Conservation (phyloP, 2,113 vertebrate genomes). For the Hyperoodon ampullatus region DNA sequence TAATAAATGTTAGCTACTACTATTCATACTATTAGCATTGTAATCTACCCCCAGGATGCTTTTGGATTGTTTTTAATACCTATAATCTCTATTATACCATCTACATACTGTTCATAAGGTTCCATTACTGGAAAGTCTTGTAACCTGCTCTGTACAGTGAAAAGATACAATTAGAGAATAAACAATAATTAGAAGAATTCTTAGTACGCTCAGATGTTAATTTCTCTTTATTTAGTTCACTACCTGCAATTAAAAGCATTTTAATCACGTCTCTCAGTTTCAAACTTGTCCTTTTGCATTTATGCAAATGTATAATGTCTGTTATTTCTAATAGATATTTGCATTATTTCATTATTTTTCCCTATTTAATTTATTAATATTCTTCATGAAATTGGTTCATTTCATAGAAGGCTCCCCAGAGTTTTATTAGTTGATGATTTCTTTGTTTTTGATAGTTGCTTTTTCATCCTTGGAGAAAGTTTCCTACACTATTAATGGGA, state of each 20-base stretch:
- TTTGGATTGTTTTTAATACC: background rate
- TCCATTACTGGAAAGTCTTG: background rate
- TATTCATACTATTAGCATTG: background rate
- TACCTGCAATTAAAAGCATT: constrained; percentile 62
- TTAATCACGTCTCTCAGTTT: constrained; percentile 58
- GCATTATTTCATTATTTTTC: constrained; percentile 44
- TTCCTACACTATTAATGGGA: constrained; percentile 57
- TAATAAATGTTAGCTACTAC: background rate
- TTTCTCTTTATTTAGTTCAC: constrained; percentile 65
- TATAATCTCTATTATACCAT: background rate
- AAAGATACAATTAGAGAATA: background rate
- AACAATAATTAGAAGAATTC: constrained; percentile 19
- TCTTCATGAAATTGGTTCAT: constrained; percentile 42
- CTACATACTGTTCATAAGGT: background rate
- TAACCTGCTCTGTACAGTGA: background rate
- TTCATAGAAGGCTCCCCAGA: constrained; percentile 32
- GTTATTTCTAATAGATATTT: constrained; percentile 53
- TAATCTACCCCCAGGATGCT: background rate
- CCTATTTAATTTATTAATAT: constrained; percentile 31
- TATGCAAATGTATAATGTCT: constrained; percentile 25
- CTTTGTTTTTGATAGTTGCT: constrained; percentile 79
- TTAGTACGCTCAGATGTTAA: background rate
- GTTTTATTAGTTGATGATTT: constrained; percentile 65
- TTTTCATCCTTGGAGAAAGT: constrained; percentile 78
- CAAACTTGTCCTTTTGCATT: constrained; percentile 58